Evolutionary conservation across 1,140 invertebrate species (phyloP).

Genomic region (Drosophila punjabiensis): DNA sequence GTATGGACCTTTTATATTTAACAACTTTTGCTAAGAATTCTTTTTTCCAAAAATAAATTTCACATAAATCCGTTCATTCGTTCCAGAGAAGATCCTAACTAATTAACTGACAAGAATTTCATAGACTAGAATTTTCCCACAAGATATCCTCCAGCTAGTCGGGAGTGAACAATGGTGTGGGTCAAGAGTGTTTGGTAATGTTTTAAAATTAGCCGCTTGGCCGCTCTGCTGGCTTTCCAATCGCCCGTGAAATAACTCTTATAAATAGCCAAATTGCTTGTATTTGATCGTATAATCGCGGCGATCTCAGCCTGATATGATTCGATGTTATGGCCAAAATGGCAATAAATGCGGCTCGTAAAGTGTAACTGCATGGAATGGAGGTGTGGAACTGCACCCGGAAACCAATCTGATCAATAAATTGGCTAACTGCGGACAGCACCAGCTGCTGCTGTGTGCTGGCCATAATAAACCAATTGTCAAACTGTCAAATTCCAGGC

Average conservation of each 20-base stretch:
- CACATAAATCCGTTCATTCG: background rate
- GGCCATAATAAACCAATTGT: conserved; percentile 55
- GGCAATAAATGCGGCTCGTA: conserved; percentile 14
- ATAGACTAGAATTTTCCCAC: background rate
- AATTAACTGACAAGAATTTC: background rate
- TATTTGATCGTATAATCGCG: conserved; percentile 39
- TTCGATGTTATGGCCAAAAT: conserved; percentile 16
- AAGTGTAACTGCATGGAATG: conserved; percentile 32
- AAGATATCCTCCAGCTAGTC: conserved; percentile 44
- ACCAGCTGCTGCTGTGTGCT: conserved; percentile 16
- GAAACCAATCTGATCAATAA: conserved; percentile 60
- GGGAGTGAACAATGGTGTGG: conserved; percentile 61
- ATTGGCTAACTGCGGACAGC: conserved; percentile 44
- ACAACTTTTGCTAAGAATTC: background rate
- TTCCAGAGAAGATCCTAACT: background rate
- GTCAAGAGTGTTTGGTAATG: conserved; percentile 55
- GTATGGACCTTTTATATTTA: background rate
- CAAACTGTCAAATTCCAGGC: conserved; percentile 73
- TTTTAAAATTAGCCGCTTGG: conserved; percentile 58
- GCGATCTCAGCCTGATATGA: conserved; percentile 13
- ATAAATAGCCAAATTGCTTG: conserved; percentile 60
- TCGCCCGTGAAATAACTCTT: conserved; percentile 56
- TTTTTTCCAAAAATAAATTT: background rate
- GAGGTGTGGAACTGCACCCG: conserved; percentile 41
- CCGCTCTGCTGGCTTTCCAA: conserved; percentile 27